Evolutionary conservation across 2,113 vertebrate genomes (phyloP).

Genomic region (Thunnus thynnus): DNA sequence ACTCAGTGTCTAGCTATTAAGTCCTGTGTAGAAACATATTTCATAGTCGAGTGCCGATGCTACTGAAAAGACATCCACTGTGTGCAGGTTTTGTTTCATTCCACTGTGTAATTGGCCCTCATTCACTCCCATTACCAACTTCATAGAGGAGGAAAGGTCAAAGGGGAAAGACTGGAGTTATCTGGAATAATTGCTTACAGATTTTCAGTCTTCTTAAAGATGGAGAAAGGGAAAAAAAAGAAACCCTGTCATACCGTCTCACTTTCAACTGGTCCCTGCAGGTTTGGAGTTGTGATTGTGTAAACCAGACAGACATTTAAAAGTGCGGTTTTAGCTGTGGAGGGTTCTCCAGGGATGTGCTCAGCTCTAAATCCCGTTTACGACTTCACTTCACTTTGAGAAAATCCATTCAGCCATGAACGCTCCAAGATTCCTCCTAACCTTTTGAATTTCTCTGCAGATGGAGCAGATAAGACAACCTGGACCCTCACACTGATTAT

Average conservation of each 20-base stretch:
- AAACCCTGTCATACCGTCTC: background rate
- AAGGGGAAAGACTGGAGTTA: slow-evolving; percentile 15
- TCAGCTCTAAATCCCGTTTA: slow-evolving; percentile 61
- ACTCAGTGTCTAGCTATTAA: slow-evolving; percentile 24
- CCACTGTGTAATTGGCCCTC: slow-evolving; percentile 19
- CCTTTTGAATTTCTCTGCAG: slow-evolving; percentile 27
- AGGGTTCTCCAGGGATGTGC: slow-evolving; percentile 35
- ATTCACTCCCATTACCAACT: slow-evolving; percentile 30
- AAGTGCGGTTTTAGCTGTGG: slow-evolving; percentile 45
- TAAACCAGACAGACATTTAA: slow-evolving; percentile 46
- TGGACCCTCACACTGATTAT: background rate
- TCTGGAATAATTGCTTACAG: slow-evolving; percentile 20
- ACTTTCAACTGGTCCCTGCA: slow-evolving; percentile 32
- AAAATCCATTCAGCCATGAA: slow-evolving; percentile 32
- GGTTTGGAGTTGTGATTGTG: slow-evolving; percentile 25
- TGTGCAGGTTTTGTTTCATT: slow-evolving; percentile 29
- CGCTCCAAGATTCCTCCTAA: slow-evolving; percentile 35
- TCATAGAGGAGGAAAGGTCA: slow-evolving; percentile 28
- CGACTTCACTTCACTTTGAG: slow-evolving; percentile 37
- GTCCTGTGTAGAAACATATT: slow-evolving; percentile 33
- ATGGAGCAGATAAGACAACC: slow-evolving; percentile 37
- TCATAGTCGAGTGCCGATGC: slow-evolving; percentile 17
- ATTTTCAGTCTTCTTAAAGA: slow-evolving; percentile 16
- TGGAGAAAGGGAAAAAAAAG: background rate
- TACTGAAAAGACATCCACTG: background rate